Conservation (phyloP, 2,888 invertebrate genomes). For the Fissipunctia ypsillon region DNA sequence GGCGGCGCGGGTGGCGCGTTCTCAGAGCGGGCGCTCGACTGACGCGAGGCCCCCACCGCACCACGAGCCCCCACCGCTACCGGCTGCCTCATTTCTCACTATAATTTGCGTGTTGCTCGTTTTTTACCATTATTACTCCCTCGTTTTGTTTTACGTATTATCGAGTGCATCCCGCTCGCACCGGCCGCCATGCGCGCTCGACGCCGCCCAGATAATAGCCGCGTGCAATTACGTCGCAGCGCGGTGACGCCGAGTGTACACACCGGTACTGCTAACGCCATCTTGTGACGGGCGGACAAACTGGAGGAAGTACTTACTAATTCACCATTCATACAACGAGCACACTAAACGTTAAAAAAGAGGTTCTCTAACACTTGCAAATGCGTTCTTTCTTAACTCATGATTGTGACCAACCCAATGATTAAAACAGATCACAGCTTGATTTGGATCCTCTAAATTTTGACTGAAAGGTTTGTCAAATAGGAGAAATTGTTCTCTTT, state of each 20-base stretch:
- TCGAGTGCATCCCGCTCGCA: conserved; percentile 91
- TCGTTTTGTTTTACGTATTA: conserved; percentile 91
- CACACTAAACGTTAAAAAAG: not conserved
- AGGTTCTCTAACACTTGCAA: not conserved
- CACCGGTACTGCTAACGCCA: conserved; percentile 81
- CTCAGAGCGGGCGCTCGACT: conserved; percentile 87
- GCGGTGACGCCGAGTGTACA: conserved; percentile 66
- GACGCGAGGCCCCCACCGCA: conserved; percentile 86
- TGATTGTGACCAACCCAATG: not conserved
- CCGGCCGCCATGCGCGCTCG: conserved; percentile 89
- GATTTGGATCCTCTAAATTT: not conserved
- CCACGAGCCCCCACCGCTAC: conserved; percentile 89
- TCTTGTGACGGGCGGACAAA: conserved; percentile 83
- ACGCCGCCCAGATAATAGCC: conserved; percentile 90
- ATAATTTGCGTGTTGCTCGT: conserved; percentile 91
- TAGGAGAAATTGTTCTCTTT: not conserved
- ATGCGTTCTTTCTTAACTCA: not conserved
- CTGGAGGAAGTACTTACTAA: conserved; percentile 19
- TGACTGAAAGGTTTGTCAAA: not conserved
- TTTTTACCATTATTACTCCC: conserved; percentile 91
- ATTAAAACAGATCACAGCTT: not conserved
- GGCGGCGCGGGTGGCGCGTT: conserved; percentile 84
- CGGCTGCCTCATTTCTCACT: conserved; percentile 91
- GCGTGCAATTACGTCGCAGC: conserved; percentile 85
- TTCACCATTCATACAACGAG: not conserved